These are phyloP conservation scores for Hippocampus kuda DNA, from an alignment of 2,797 vertebrate species.

Conservation along the genomic window DNA sequence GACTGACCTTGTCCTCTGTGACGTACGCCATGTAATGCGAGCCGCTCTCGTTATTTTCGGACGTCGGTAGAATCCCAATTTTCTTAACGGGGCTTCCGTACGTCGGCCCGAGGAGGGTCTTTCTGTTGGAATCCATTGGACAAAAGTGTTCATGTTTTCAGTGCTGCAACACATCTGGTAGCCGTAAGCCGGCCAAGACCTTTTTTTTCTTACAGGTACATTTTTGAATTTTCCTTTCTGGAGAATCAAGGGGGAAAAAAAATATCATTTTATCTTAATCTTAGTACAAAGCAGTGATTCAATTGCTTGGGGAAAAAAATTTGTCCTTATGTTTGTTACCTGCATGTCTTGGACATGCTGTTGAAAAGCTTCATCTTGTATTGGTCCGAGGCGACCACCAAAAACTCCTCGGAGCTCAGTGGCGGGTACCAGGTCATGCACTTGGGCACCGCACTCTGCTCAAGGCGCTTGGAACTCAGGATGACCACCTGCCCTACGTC, in stretches of 20 bases:
- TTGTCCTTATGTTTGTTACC: slow-evolving; percentile 44
- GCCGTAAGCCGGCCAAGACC: no score
- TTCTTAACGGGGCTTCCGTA: slow-evolving; percentile 79
- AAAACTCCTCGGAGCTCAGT: slow-evolving; percentile 74
- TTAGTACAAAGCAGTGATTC: no score
- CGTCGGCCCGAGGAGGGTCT: slow-evolving; percentile 76
- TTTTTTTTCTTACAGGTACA: no score
- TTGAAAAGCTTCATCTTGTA: slow-evolving; percentile 93
- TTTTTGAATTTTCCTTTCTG: no score
- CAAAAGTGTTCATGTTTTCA: neutral
- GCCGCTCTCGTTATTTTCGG: slow-evolving; percentile 30
- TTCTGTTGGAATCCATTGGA: slow-evolving; percentile 60
- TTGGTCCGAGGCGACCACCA: slow-evolving; percentile 74
- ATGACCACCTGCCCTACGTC: slow-evolving; percentile 63
- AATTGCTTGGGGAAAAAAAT: neutral
- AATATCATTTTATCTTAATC: no score
- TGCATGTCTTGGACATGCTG: slow-evolving; percentile 83
- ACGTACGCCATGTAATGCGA: slow-evolving; percentile 74
- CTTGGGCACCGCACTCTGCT: slow-evolving; percentile 73
- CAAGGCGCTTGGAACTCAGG: slow-evolving; percentile 65
- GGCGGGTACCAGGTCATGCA: slow-evolving; percentile 88
- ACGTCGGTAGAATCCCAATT: slow-evolving; percentile 67
- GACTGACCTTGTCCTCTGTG: slow-evolving; percentile 79
- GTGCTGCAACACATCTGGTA: neutral
- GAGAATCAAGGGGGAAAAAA: no score